Evolutionary conservation across 2,888 invertebrate species (phyloP).

Genomic region (Epinotia demarniana): DNA sequence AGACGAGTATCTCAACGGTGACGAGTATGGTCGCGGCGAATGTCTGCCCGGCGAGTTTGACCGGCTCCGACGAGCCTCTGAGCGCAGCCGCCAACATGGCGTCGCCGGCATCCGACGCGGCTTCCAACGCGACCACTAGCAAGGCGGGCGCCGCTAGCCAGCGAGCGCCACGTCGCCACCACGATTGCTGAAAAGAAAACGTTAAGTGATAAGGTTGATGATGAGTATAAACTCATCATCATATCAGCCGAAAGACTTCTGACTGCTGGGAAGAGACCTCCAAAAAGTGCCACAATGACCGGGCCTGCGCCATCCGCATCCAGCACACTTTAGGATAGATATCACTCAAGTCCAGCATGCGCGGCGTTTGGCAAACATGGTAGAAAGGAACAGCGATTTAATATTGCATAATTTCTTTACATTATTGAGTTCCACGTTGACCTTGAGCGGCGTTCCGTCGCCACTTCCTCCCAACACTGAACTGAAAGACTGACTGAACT

Average conservation of each 20-base stretch:
- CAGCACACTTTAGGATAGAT: too few species aligned
- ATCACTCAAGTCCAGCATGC: too few species aligned
- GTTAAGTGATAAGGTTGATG: neutral
- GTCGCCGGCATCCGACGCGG: slow-evolving; percentile 75
- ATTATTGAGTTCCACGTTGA: neutral
- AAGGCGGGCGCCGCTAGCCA: slow-evolving; percentile 78
- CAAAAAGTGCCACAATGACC: too few species aligned
- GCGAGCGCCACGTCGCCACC: slow-evolving; percentile 77
- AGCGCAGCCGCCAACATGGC: slow-evolving; percentile 70
- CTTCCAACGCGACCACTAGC: slow-evolving; percentile 73
- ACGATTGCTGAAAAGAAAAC: slow-evolving; percentile 65
- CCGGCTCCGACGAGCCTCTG: slow-evolving; percentile 64
- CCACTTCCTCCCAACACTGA: neutral
- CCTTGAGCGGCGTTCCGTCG: neutral
- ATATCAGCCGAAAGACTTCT: too few species aligned
- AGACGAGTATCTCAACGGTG: slow-evolving; percentile 76
- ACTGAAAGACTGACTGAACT: too few species aligned
- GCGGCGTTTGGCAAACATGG: too few species aligned
- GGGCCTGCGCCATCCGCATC: too few species aligned
- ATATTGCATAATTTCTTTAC: neutral
- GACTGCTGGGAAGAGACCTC: too few species aligned
- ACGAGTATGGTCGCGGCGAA: slow-evolving; percentile 68
- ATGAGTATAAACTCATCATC: too few species aligned
- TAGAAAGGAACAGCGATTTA: too few species aligned
- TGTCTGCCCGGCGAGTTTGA: slow-evolving; percentile 60